These are phyloP conservation scores for Craterocephalus amniculus DNA, from an alignment of 2,797 vertebrate species.

Conservation along the genomic window DNA sequence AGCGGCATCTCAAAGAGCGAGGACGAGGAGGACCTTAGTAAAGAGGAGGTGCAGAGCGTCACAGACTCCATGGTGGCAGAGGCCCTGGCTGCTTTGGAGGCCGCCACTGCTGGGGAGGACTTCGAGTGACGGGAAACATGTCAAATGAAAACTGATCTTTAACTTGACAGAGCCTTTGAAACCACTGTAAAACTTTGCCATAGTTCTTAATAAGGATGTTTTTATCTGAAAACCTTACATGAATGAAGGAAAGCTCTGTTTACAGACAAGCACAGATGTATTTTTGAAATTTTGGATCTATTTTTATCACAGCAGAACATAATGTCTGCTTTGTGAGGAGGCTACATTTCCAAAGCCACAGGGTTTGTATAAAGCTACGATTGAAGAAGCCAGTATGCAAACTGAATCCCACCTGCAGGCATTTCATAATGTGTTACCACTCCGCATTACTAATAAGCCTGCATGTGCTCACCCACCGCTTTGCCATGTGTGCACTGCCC, in stretches of 20 bases:
- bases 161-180: neutral
- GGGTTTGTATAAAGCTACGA: constrained; percentile 25
- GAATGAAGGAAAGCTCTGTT: constrained; percentile 64
- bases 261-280: constrained; percentile 43
- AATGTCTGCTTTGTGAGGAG: constrained; percentile 37
- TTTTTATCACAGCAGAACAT: constrained; percentile 14
- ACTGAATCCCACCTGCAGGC: constrained; percentile 46
- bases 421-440: constrained; percentile 43
- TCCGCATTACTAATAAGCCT: constrained; percentile 35
- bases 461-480: constrained; percentile 9
- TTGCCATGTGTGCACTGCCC: constrained; percentile 29
- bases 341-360: constrained; percentile 15
- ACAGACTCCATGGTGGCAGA: constrained; percentile 92
- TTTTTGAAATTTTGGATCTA: constrained; percentile 47
- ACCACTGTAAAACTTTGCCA: constrained; percentile 15
- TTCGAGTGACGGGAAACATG: constrained; percentile 70
- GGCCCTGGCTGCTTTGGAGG: constrained; percentile 92
- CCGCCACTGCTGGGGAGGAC: constrained; percentile 93
- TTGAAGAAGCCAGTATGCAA: constrained; percentile 29
- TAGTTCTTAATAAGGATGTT: constrained; percentile 19
- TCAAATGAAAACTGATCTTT: neutral
- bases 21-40: constrained; percentile 51
- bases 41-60: constrained; percentile 66
- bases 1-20: constrained; percentile 69
- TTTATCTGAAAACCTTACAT: constrained; percentile 3